These are phyloP conservation scores for Girardinus metallicus DNA, from an alignment of 2,797 vertebrate species.

Conservation along the genomic window DNA sequence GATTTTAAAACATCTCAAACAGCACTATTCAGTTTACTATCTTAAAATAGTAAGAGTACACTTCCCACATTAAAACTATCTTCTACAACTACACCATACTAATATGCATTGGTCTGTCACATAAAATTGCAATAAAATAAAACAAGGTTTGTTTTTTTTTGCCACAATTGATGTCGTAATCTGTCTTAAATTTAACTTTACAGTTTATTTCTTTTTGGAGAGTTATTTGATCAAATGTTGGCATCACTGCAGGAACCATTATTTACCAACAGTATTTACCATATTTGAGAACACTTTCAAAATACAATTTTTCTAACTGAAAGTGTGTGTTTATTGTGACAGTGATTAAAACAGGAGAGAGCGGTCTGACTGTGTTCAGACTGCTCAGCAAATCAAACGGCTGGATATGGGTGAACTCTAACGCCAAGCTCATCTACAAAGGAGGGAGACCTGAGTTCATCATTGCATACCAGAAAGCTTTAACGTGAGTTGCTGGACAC, in stretches of 20 bases:
- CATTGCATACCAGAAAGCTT: conserved; percentile 76
- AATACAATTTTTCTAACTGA: neutral
- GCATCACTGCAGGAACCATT: neutral
- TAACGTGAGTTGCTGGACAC: conserved; percentile 71
- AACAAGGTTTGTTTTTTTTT: too few relatives aligned
- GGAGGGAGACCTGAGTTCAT: conserved; percentile 83
- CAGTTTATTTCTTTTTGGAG: neutral
- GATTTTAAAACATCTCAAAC: too few relatives aligned
- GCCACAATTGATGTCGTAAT: neutral
- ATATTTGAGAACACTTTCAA: neutral
- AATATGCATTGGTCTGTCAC: too few relatives aligned
- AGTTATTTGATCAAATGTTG: neutral
- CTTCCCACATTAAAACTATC: too few relatives aligned
- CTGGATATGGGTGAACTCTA: conserved; percentile 86
- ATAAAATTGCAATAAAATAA: too few relatives aligned
- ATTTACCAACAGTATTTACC: neutral
- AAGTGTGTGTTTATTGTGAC: conserved; percentile 12
- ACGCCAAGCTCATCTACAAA: conserved; percentile 83
- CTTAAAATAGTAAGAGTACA: neutral
- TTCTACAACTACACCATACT: too few relatives aligned
- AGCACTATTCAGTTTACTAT: neutral
- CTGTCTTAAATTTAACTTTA: neutral
- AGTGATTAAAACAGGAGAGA: conserved; percentile 88
- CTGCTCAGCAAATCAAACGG: conserved; percentile 74
- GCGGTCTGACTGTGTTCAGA: conserved; percentile 80